A percentile compares a stretch with the other conserved stretches of the same genome.
phyloP scores from a whole-genome alignment of 2,888 invertebrate genomes.

The Incurvaria masculella region DNA sequence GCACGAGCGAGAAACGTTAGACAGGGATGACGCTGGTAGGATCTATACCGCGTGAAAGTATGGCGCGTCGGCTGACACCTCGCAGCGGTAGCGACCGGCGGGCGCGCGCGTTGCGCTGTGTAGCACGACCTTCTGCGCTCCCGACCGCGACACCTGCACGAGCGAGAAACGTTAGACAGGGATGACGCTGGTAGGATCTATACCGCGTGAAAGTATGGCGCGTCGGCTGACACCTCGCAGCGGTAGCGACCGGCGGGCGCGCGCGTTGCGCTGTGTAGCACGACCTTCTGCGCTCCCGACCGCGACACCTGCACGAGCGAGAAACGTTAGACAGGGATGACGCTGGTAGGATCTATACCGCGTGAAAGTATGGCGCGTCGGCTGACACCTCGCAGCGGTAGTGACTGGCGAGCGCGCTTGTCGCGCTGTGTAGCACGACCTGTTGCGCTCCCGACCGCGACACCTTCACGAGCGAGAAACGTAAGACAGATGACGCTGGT shows the following conservation, averaged over 20 bases:
- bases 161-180: no score
- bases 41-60: no score
- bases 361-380: conserved; percentile 71
- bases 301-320: conserved; percentile 56
- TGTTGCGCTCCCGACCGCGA: conserved; percentile 62
- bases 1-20: conserved; percentile 17
- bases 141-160: conserved; percentile 61
- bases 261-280: conserved; percentile 63
- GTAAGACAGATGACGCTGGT: no score
- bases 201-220: conserved; percentile 68
- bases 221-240: conserved; percentile 74
- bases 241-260: conserved; percentile 67
- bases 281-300: conserved; percentile 64
- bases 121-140: conserved; percentile 63
- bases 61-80: conserved; percentile 22
- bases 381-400: conserved; percentile 75
- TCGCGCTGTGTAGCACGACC: conserved; percentile 65
- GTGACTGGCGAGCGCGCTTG: conserved; percentile 63
- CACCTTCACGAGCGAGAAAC: no score
- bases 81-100: conserved; percentile 70
- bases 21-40: no score
- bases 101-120: conserved; percentile 63
- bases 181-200: no score
- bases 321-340: no score
- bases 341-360: no score